Conservation (phyloP, 2,113 vertebrate species). For the Phylloscopus trochilus region DNA sequence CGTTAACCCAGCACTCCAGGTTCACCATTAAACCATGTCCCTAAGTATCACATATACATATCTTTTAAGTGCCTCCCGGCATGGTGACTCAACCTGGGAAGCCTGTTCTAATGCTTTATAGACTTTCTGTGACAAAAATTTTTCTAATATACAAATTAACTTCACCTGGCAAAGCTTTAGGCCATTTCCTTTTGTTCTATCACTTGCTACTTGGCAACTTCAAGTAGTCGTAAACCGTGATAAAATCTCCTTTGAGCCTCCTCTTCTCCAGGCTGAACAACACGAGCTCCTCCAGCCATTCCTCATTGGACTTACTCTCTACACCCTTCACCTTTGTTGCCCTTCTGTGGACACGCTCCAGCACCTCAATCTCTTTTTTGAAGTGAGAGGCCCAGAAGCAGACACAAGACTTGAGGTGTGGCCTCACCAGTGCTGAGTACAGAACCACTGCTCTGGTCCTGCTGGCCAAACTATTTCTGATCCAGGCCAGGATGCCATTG, state of each 20-base stretch:
- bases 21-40: neutral
- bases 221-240: neutral
- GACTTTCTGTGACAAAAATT: neutral
- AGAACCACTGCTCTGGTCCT: neutral
- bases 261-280: neutral
- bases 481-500: neutral
- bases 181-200: neutral
- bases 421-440: neutral
- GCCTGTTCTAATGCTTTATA: neutral
- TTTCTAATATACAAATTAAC: neutral
- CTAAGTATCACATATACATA: neutral
- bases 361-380: neutral
- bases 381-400: neutral
- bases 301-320: neutral
- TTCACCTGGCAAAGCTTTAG: neutral
- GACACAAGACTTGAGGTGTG: neutral
- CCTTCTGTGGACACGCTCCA: neutral
- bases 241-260: neutral
- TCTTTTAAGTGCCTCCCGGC: neutral
- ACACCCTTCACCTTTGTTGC: neutral
- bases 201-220: neutral
- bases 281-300: neutral
- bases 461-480: neutral
- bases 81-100: neutral
- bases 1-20: neutral